Conservation (phyloP, 1,140 invertebrate species). For the fruit fly (Drosophila melanogaster) region Release_6_plus_ISO1_MT NC_004354.4:20157501-20158000, state of each 20-base stretch:
- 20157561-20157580: conserved; percentile 24
- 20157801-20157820: conserved; percentile 97
- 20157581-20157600: conserved; percentile 84
- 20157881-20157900: no score
- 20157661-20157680: conserved; percentile 78
- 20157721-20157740: conserved; percentile 99
- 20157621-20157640: conserved; percentile 85
- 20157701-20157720: conserved; percentile 97
- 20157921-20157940: no score
- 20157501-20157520: conserved; percentile 16
- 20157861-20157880: no score
- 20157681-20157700: conserved; percentile 87
- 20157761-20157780: conserved; percentile 98
- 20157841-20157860: conserved; percentile 18
- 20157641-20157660: conserved; percentile 86
- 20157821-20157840: conserved; percentile 99
- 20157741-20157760: conserved; percentile 98
- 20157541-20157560: conserved; percentile 28
- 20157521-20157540: conserved; percentile 1
- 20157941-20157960: background rate
- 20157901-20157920: no score
- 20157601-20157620: conserved; percentile 56
- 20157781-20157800: conserved; percentile 98
- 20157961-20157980: conserved; percentile 95
- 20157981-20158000: conserved; percentile 99